phyloP scores from a whole-genome alignment of 2,113 vertebrate species.

The Stigmatopora argus region DNA sequence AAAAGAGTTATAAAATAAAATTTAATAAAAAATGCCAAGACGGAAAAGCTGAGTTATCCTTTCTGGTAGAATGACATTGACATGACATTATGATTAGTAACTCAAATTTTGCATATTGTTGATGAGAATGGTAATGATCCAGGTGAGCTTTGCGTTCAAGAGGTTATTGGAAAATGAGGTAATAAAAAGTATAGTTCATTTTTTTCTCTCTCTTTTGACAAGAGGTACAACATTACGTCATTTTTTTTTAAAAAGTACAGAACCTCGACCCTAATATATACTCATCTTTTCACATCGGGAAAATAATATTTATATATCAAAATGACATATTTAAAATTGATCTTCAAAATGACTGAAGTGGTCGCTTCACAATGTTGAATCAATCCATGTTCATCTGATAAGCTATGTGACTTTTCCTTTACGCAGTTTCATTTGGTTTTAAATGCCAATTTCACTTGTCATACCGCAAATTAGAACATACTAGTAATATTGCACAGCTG shows the following conservation, averaged over 20 bases:
- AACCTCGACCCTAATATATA: too few relatives aligned
- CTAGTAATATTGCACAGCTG: not conserved
- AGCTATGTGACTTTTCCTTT: not conserved
- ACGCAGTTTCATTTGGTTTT: not conserved
- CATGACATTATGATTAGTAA: slow-evolving; percentile 13
- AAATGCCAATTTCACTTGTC: not conserved
- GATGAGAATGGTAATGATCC: not conserved
- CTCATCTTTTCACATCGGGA: too few relatives aligned
- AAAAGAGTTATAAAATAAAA: not conserved
- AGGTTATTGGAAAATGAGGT: not conserved
- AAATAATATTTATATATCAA: not conserved
- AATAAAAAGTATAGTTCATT: not conserved
- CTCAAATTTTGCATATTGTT: slow-evolving; percentile 2
- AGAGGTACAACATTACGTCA: not conserved
- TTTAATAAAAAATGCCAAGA: slow-evolving; percentile 31
- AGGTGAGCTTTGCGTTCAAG: slow-evolving; percentile 2
- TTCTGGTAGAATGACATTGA: slow-evolving; percentile 10
- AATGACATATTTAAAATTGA: not conserved
- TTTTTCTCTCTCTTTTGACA: not conserved
- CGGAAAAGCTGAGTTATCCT: slow-evolving; percentile 30
- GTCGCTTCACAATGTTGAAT: not conserved
- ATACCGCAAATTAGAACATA: not conserved
- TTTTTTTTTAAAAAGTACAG: too few relatives aligned
- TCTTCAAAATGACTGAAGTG: not conserved
- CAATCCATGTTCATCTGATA: not conserved